phyloP scores from a whole-genome alignment of 2,888 invertebrate species.

The Tachina fera region DNA sequence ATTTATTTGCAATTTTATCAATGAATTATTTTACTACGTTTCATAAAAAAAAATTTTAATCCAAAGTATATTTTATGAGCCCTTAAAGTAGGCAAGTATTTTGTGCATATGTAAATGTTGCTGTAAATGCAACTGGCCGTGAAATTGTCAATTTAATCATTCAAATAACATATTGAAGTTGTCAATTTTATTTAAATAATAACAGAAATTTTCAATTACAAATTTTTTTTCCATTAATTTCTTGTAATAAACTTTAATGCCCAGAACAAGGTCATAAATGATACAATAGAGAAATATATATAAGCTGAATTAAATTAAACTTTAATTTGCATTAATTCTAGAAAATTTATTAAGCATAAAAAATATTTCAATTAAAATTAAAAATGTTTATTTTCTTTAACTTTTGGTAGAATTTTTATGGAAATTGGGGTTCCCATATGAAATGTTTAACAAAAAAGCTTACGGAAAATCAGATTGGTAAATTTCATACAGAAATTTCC shows the following conservation, averaged over 20 bases:
- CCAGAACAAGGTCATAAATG: background rate
- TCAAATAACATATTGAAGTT: constrained; percentile 55
- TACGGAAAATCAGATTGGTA: no score
- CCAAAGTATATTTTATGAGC: background rate
- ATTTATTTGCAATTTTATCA: constrained; percentile 27
- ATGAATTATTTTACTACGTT: constrained; percentile 7
- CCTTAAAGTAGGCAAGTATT: constrained; percentile 28
- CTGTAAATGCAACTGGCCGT: constrained; percentile 48
- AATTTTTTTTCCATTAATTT: background rate
- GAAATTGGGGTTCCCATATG: no score
- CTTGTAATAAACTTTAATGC: constrained; percentile 11
- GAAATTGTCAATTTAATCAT: constrained; percentile 54
- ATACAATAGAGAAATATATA: background rate
- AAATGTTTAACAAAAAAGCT: no score
- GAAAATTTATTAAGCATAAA: background rate
- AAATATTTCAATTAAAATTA: background rate
- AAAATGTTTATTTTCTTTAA: no score
- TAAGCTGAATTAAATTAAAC: background rate
- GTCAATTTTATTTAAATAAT: constrained; percentile 55
- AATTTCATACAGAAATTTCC: no score
- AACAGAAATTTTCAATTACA: constrained; percentile 36
- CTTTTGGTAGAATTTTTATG: no score
- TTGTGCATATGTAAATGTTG: background rate
- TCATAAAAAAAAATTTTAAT: constrained; percentile 3
- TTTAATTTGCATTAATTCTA: background rate